Evolutionary conservation across 2,797 vertebrate species (phyloP), one percentile per base, ranked within the genome.

Genomic region (Poeciliopsis paucimaculata): DNA sequence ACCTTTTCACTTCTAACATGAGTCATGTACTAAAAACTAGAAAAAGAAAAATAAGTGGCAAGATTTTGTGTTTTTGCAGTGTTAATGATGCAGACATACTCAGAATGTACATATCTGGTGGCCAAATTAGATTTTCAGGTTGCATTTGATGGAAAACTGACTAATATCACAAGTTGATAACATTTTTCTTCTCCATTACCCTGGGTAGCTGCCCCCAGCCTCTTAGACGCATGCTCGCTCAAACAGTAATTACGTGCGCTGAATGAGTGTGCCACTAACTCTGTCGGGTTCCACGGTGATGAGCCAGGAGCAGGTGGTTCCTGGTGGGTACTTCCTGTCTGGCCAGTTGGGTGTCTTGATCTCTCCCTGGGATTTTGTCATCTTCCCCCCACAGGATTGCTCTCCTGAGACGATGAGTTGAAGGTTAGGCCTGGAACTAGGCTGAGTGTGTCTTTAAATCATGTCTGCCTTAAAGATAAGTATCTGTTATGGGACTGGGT

Each of bases 291-390:
- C 96, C 39, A 97, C 97, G 0, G 96, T 94, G 90, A 98, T 96
- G 72, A 98, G 96, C 98, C 98, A 98, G 72, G 97, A 97, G 91
- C 97, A 98, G 92, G 95, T 98, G 92, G 96, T 95, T 57, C 97
- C 97, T 0, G 96, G 72, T 2, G 97, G 97, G 78, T 98, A 98
- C 76, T 97, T 96, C 2, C 96, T 96, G 62, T 98, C 95, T 0
- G 97, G 97, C 98, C 98, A 98, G 93, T 98, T 97, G 49, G 96
- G 97, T 0, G 97, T 98, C 77, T 89, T 96, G 87, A 98, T 91
- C 78, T 96, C 95, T 72, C 97, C 97, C 90, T 97, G 97, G n/a
- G 96, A 84, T 84, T 98, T 97, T 83, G 96, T 97, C 73, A 97
- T 87, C 84, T 96, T 97, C 68, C 97, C 97, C 26, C 97, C 97